phyloP scores from a whole-genome alignment of 1,140 invertebrate species.

The Zaprionus davidi region DNA sequence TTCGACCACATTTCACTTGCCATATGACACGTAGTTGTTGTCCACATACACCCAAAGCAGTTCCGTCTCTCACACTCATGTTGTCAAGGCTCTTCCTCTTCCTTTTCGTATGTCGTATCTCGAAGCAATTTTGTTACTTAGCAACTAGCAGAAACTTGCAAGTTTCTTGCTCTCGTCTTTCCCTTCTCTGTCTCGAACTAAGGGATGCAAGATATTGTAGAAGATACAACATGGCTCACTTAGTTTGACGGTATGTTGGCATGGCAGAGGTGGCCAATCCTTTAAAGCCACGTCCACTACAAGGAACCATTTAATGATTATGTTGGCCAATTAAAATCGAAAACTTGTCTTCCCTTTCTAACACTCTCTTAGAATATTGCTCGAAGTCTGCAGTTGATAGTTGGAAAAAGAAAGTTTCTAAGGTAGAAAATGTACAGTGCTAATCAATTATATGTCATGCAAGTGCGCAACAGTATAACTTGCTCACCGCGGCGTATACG shows the following conservation, averaged over 20 bases:
- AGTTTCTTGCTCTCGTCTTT: slow-evolving; percentile 47
- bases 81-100: not conserved
- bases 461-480: slow-evolving; percentile 31
- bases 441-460: slow-evolving; percentile 54
- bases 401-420: slow-evolving; percentile 55
- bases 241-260: slow-evolving; percentile 48
- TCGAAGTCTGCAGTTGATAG: slow-evolving; percentile 24
- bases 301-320: slow-evolving; percentile 46
- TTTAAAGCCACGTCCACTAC: no score
- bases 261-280: not conserved
- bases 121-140: slow-evolving; percentile 75
- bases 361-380: not conserved
- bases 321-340: slow-evolving; percentile 71
- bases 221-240: slow-evolving; percentile 38
- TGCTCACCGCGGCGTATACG: slow-evolving; percentile 50
- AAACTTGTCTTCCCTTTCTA: not conserved
- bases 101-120: slow-evolving; percentile 43
- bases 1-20: slow-evolving; percentile 81
- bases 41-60: slow-evolving; percentile 1
- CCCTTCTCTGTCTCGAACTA: slow-evolving; percentile 40
- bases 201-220: slow-evolving; percentile 9
- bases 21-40: slow-evolving; percentile 69
- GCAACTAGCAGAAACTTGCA: slow-evolving; percentile 64
- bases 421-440: slow-evolving; percentile 48
- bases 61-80: not conserved